Percentiles rank a stretch among this genome's conserved stretches.
phyloP scores from a whole-genome alignment of 2,113 vertebrate genomes.

The Tetrao urogallus region DNA sequence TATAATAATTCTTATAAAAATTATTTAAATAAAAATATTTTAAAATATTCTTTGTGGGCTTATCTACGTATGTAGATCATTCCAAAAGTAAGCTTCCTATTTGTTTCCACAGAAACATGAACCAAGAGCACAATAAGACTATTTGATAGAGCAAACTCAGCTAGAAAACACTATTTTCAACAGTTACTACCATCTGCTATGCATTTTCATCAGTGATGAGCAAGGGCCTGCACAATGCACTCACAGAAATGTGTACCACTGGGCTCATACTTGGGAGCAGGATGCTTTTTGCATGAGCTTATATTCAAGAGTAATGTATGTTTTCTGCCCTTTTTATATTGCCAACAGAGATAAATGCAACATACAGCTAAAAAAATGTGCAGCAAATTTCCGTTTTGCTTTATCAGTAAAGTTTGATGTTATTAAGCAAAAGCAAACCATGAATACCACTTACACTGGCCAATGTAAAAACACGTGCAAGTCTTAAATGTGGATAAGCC shows the following conservation, averaged over 20 bases:
- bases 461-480: neutral
- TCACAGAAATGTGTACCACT: no score
- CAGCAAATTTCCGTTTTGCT: neutral
- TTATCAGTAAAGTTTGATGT: neutral
- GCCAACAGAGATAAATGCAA: neutral
- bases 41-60: neutral
- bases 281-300: neutral
- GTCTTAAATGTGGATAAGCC: neutral
- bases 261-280: neutral
- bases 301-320: neutral
- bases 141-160: neutral
- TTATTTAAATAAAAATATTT: neutral
- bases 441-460: neutral
- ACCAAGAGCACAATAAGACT: neutral
- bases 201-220: no score
- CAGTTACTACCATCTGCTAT: neutral
- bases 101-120: neutral
- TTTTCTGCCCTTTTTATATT: neutral
- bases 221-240: no score
- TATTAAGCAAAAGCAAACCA: neutral
- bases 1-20: neutral
- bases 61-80: neutral
- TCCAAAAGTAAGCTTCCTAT: neutral
- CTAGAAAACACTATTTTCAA: neutral
- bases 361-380: neutral